Evolutionary conservation across 2,888 invertebrate genomes (phyloP).

Genomic region (Dryadula phaetusa): DNA sequence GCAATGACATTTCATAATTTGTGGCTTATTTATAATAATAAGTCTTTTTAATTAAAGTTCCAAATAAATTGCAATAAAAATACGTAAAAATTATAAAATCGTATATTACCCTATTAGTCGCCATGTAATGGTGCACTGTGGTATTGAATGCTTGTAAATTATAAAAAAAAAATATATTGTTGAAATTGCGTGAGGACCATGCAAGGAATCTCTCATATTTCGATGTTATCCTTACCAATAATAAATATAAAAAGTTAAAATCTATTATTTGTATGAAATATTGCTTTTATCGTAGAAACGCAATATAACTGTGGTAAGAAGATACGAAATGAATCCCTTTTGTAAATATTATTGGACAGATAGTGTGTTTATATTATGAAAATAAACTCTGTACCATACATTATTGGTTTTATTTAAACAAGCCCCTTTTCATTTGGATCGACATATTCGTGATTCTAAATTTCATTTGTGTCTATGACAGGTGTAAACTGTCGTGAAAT

Average conservation of each 20-base stretch:
- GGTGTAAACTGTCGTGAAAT: constrained; percentile 3
- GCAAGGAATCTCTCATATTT: constrained; percentile 49
- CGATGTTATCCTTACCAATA: constrained; percentile 41
- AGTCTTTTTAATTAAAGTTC: constrained; percentile 25
- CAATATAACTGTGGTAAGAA: constrained; percentile 37
- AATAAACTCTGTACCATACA: constrained; percentile 80
- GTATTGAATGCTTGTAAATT: constrained; percentile 66
- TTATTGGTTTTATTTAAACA: constrained; percentile 56
- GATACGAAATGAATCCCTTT: constrained; percentile 53
- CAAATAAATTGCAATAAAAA: constrained; percentile 41
- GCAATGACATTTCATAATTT: constrained; percentile 22
- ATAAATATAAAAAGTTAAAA: constrained; percentile 12
- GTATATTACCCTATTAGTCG: constrained; percentile 46
- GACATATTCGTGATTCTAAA: constrained; percentile 1
- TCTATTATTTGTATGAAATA: constrained; percentile 17
- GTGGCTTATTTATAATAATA: constrained; percentile 10
- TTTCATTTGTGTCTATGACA: constrained; percentile 1
- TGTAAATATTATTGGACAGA: constrained; percentile 78
- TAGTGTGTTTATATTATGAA: constrained; percentile 74
- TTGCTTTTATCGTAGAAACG: constrained; percentile 20
- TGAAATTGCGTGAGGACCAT: constrained; percentile 58
- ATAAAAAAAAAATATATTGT: constrained; percentile 48
- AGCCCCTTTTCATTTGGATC: background rate
- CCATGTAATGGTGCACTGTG: constrained; percentile 68
- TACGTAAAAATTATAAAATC: constrained; percentile 43